These are phyloP conservation scores for Erithacus rubecula DNA, from an alignment of 2,797 vertebrate genomes.

Conservation along the genomic window DNA sequence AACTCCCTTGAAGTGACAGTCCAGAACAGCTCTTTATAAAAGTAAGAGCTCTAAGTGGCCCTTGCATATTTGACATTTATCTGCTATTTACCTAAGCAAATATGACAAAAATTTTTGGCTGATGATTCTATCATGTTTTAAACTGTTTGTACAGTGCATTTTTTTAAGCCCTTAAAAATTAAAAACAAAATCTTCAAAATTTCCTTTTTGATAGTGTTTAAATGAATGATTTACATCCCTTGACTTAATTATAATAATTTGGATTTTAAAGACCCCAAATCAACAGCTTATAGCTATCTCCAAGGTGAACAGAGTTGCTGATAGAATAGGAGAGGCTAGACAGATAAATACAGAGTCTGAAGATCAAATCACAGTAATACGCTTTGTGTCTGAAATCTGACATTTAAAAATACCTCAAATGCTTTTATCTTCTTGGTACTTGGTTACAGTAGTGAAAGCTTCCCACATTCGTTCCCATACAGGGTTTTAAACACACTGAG, in stretches of 20 bases:
- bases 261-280: not conserved
- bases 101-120: not conserved
- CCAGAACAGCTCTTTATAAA: not conserved
- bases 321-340: not conserved
- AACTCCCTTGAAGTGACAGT: not conserved
- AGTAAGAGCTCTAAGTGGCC: not conserved
- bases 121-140: not conserved
- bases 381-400: slow-evolving; percentile 22
- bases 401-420: slow-evolving; percentile 37
- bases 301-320: not conserved
- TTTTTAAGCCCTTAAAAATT: not conserved
- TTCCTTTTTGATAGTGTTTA: not conserved
- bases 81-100: not conserved
- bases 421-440: not conserved
- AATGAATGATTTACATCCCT: not conserved
- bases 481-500: not conserved
- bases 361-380: slow-evolving; percentile 18
- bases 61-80: not conserved
- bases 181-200: not conserved
- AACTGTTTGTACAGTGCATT: not conserved
- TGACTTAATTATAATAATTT: not conserved
- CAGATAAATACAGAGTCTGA: slow-evolving; percentile 28
- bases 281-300: not conserved
- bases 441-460: not conserved
- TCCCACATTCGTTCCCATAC: not conserved